Percentiles rank a stretch among this genome's conserved stretches.
Conservation (phyloP, 2,113 vertebrate species). For the Corydoras sp. region DNA sequence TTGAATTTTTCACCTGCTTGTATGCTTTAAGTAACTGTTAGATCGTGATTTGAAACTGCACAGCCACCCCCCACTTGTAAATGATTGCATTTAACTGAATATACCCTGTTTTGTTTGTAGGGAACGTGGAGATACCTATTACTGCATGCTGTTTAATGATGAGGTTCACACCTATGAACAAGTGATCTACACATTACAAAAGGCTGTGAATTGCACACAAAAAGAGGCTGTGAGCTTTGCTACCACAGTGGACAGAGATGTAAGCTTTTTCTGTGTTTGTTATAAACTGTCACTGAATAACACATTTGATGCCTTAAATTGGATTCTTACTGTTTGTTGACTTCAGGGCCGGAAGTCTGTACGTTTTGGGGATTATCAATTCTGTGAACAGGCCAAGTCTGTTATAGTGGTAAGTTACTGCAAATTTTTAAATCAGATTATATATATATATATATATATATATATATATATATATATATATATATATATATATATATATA, state of each 20-base stretch:
- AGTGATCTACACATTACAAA: conserved; percentile 96
- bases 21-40: too few species aligned
- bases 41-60: not conserved
- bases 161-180: conserved; percentile 98
- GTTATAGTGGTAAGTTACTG: conserved; percentile 87
- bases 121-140: conserved; percentile 81
- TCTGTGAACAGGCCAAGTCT: conserved; percentile 92
- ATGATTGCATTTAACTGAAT: too few species aligned
- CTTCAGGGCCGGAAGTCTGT: conserved; percentile 89
- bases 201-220: conserved; percentile 93
- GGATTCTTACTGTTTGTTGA: not conserved
- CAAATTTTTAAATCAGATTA: not conserved
- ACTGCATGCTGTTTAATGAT: conserved; percentile 98
- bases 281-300: not conserved
- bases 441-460: not conserved
- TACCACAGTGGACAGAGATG: conserved; percentile 94
- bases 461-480: not conserved
- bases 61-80: too few species aligned
- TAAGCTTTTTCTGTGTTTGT: conserved; percentile 61
- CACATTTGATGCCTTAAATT: not conserved
- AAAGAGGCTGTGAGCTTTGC: conserved; percentile 95
- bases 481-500: not conserved
- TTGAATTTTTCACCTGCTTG: too few species aligned
- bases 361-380: conserved; percentile 88
- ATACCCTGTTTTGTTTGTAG: conserved; percentile 54